Conservation (phyloP, 2,797 vertebrate genomes). For the Catamblyrhynchus diadema region DNA sequence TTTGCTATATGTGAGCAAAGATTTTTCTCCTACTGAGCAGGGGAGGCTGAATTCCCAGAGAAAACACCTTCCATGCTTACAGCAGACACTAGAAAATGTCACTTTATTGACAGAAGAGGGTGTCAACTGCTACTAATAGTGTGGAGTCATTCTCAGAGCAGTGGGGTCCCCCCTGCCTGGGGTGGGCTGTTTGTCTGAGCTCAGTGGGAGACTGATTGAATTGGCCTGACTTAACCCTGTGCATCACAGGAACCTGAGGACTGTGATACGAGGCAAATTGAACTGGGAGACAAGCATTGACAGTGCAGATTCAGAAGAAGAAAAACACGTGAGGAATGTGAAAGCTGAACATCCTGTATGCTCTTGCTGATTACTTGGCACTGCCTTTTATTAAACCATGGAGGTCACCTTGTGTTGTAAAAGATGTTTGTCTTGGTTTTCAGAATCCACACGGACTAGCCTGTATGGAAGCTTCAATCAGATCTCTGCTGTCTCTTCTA, state of each 20-base stretch:
- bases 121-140: not conserved
- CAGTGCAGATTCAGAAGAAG: conserved; percentile 3
- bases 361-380: not conserved
- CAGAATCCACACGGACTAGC: not conserved
- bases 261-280: not conserved
- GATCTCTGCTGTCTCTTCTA: not conserved
- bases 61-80: not conserved
- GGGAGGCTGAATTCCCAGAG: not conserved
- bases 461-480: not conserved
- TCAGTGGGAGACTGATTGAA: not conserved
- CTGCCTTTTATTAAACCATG: conserved; percentile 7
- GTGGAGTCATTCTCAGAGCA: not conserved
- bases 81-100: not conserved
- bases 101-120: not conserved
- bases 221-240: not conserved
- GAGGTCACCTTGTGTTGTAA: not conserved
- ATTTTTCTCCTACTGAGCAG: not conserved
- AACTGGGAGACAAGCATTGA: conserved; percentile 27
- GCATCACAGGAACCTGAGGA: accelerated
- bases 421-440: conserved; percentile 23
- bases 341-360: not conserved
- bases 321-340: conserved; percentile 10
- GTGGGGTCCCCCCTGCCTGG: not conserved
- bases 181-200: not conserved
- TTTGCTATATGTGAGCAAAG: not conserved